Evolutionary conservation across 2,888 invertebrate species (phyloP).

Genomic region (Neocrepidodera transversa): DNA sequence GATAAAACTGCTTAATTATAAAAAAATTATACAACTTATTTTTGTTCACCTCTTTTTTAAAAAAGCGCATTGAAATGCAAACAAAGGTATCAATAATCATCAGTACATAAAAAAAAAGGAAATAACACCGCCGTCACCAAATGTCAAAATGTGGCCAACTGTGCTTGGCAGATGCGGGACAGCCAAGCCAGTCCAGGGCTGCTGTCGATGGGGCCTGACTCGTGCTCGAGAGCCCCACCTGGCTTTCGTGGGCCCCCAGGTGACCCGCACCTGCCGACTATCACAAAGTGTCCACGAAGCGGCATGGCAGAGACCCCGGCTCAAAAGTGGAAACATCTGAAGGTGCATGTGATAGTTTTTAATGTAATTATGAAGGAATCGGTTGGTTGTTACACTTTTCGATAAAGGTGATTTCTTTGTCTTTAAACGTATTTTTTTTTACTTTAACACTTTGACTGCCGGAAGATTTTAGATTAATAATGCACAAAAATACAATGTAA

Average conservation of each 20-base stretch:
- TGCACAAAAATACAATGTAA: no score
- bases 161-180: conserved; percentile 51
- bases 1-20: no score
- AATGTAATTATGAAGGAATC: conserved; percentile 14
- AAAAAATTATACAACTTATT: no score
- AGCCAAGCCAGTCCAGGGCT: conserved; percentile 38
- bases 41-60: no score
- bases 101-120: no score
- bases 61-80: no score
- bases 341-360: conserved; percentile 24
- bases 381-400: conserved; percentile 8
- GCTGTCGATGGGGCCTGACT: conserved; percentile 33
- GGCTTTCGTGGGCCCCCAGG: conserved; percentile 52
- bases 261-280: conserved; percentile 52
- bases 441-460: no score
- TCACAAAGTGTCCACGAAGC: conserved; percentile 17
- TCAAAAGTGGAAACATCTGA: conserved; percentile 23
- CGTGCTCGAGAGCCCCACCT: conserved; percentile 52
- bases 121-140: conserved; percentile 43
- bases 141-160: conserved; percentile 48
- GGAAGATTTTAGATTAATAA: no score
- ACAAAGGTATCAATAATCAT: no score
- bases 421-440: no score
- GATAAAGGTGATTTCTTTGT: conserved; percentile 1
- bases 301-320: not conserved